phyloP scores from a whole-genome alignment of 2,888 invertebrate genomes.

The Apodemia duryi region DNA sequence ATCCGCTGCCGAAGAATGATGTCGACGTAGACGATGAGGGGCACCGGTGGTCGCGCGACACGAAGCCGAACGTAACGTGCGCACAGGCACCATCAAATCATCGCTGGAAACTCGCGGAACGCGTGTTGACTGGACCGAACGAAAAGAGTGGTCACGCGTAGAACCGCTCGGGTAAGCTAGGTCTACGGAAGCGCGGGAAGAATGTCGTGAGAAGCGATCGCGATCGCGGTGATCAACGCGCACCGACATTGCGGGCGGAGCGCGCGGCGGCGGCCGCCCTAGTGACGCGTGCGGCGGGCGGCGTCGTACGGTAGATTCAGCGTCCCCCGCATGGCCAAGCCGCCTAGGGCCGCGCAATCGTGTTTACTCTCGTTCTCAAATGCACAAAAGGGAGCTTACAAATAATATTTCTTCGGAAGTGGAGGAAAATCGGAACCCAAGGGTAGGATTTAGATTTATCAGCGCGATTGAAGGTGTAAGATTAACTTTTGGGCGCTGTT shows the following conservation, averaged over 20 bases:
- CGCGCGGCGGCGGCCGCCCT: constrained; percentile 74
- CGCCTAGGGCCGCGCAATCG: constrained; percentile 46
- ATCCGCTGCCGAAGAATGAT: constrained; percentile 72
- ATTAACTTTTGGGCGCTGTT: constrained; percentile 15
- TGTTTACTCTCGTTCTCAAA: constrained; percentile 68
- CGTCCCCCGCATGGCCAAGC: constrained; percentile 32
- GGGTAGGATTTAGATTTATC: constrained; percentile 51
- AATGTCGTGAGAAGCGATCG: constrained; percentile 71
- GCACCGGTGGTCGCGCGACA: constrained; percentile 69
- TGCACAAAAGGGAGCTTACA: constrained; percentile 51
- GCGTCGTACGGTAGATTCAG: constrained; percentile 6
- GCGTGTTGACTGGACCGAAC: constrained; percentile 70
- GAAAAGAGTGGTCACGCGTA: constrained; percentile 66
- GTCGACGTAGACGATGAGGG: constrained; percentile 68
- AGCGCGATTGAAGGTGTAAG: constrained; percentile 18
- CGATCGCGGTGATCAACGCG: constrained; percentile 71
- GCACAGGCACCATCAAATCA: constrained; percentile 71
- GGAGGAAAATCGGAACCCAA: constrained; percentile 51
- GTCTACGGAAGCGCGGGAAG: constrained; percentile 74
- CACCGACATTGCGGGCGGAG: constrained; percentile 74
- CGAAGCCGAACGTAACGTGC: constrained; percentile 69
- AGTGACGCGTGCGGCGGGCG: constrained; percentile 49
- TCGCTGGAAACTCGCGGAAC: constrained; percentile 70
- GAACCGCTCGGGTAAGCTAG: constrained; percentile 64
- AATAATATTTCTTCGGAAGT: constrained; percentile 60